Conservation (phyloP, 2,113 vertebrate species). For the Limanda limanda region DNA sequence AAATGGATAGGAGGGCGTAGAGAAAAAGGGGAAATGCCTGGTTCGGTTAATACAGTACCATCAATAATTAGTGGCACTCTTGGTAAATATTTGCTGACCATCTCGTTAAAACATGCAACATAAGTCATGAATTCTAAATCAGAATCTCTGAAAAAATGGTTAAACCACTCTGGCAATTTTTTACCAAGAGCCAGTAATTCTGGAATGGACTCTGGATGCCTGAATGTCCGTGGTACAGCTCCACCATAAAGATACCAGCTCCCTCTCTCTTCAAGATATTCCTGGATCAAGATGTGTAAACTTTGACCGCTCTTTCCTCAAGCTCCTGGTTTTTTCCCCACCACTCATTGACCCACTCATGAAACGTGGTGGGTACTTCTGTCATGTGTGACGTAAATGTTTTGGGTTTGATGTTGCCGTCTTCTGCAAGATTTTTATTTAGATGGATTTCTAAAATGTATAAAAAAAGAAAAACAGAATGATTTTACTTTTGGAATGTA, state of each 20-base stretch:
- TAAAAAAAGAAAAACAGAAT: constrained; percentile 45
- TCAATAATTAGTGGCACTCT: not conserved
- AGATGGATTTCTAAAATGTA: constrained; percentile 66
- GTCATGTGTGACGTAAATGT: constrained; percentile 65
- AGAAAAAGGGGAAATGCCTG: not conserved
- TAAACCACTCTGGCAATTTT: not conserved
- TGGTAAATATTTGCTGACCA: not conserved
- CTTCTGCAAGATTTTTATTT: constrained; percentile 51
- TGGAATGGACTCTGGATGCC: not conserved
- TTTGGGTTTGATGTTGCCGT: constrained; percentile 61
- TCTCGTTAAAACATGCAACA: not conserved
- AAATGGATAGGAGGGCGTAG: constrained; percentile 4
- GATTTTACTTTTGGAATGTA: constrained; percentile 79
- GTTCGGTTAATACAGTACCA: not conserved
- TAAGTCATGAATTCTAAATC: not conserved
- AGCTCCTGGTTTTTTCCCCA: constrained; percentile 4
- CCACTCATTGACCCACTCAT: constrained; percentile 69
- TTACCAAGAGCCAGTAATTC: not conserved
- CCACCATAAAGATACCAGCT: constrained; percentile 42
- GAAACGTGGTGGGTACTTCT: constrained; percentile 56
- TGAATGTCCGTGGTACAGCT: constrained; percentile 26
- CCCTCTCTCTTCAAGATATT: constrained; percentile 36
- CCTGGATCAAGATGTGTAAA: constrained; percentile 27
- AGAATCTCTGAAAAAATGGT: not conserved
- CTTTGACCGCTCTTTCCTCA: constrained; percentile 10